Evolutionary conservation across 2,113 vertebrate genomes (phyloP).

Genomic region (Odontesthes bonariensis): DNA sequence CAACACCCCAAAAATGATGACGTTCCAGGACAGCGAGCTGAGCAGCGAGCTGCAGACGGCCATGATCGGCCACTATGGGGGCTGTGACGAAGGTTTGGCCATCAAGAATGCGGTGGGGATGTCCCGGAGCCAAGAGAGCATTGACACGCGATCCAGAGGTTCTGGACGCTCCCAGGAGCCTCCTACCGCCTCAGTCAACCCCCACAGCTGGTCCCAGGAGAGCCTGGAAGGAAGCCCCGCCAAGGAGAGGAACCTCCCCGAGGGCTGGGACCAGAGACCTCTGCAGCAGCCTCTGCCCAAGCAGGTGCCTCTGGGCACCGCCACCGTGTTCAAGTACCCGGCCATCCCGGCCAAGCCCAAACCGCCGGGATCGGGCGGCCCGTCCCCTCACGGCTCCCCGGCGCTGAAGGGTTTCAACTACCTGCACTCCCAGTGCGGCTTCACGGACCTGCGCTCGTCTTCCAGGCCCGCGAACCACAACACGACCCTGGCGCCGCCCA

Average conservation of each 20-base stretch:
- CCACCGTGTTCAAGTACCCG: conserved; percentile 78
- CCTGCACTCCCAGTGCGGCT: conserved; percentile 70
- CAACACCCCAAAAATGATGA: conserved; percentile 87
- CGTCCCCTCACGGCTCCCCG: conserved; percentile 69
- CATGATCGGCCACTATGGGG: conserved; percentile 83
- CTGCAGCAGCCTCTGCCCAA: conserved; percentile 65
- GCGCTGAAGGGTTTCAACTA: conserved; percentile 76
- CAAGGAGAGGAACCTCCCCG: conserved; percentile 90
- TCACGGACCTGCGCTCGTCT: conserved; percentile 48
- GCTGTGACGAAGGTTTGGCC: conserved; percentile 78
- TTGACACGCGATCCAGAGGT: conserved; percentile 88
- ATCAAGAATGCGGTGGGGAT: conserved; percentile 81
- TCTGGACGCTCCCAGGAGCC: conserved; percentile 92
- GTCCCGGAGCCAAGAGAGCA: conserved; percentile 93
- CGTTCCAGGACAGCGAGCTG: conserved; percentile 93
- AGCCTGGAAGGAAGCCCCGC: conserved; percentile 74
- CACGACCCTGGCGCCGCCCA: conserved; percentile 67
- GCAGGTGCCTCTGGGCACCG: conserved; percentile 70
- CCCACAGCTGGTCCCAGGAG: conserved; percentile 84
- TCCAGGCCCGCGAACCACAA: not conserved
- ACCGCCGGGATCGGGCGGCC: conserved; percentile 27
- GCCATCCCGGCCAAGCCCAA: conserved; percentile 73
- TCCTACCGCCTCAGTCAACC: conserved; percentile 59
- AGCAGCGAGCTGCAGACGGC: conserved; percentile 91
- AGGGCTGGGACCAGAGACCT: conserved; percentile 85